phyloP scores from a whole-genome alignment of 2,113 vertebrate species.

The Caranx melampygus region DNA sequence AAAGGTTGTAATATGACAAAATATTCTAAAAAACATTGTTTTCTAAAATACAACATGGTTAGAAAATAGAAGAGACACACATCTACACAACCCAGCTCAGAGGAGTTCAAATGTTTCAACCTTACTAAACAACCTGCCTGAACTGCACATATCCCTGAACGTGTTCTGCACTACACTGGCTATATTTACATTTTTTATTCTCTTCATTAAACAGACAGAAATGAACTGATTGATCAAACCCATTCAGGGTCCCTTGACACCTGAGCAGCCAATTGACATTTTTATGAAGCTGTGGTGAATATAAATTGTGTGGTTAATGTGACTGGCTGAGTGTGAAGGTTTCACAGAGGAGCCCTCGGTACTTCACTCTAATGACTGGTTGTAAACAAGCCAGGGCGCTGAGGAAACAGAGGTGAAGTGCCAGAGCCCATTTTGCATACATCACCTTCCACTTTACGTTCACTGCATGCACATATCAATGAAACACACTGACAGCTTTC shows the following conservation, averaged over 20 bases:
- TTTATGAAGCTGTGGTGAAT: constrained; percentile 35
- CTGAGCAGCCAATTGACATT: constrained; percentile 24
- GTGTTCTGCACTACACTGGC: neutral
- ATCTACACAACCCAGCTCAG: neutral
- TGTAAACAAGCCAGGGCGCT: constrained; percentile 55
- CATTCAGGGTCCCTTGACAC: constrained; percentile 10
- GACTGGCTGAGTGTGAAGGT: constrained; percentile 26
- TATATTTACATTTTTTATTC: neutral
- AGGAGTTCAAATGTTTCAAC: neutral
- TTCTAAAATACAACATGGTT: neutral
- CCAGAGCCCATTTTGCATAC: constrained; percentile 44
- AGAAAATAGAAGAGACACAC: neutral
- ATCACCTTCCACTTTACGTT: constrained; percentile 55
- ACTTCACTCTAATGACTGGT: constrained; percentile 21
- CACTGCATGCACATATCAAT: constrained; percentile 36
- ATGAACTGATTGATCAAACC: constrained; percentile 21
- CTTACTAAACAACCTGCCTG: neutral
- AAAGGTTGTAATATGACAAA: neutral
- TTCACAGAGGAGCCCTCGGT: constrained; percentile 20
- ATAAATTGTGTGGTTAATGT: constrained; percentile 56
- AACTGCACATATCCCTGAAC: neutral
- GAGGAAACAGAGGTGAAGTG: constrained; percentile 30
- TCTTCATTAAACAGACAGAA: constrained; percentile 8
- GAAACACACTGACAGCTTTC: constrained; percentile 30
- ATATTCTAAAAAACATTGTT: neutral